Conservation (phyloP, 2,888 invertebrate species). For the Pammene aurita region DNA sequence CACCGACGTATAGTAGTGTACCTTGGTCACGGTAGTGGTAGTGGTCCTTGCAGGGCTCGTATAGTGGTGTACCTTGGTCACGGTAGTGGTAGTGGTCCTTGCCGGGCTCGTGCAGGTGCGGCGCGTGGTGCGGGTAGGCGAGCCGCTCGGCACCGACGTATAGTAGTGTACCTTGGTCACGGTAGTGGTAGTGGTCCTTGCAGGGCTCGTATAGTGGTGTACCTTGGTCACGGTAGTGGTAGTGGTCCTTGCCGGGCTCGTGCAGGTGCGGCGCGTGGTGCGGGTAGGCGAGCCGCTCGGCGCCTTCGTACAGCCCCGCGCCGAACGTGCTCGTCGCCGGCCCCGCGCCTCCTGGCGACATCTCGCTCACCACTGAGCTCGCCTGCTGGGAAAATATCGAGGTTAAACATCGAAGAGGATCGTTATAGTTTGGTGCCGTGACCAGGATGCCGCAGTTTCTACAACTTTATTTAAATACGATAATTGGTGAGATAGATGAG, state of each 20-base stretch:
- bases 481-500: too few species aligned
- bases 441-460: not conserved
- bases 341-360: conserved; percentile 44
- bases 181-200: conserved; percentile 66
- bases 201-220: conserved; percentile 43
- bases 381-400: conserved; percentile 26
- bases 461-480: not conserved
- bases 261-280: conserved; percentile 21
- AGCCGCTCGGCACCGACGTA: conserved; percentile 58
- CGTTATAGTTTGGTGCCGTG: conserved; percentile 19
- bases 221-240: conserved; percentile 70
- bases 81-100: conserved; percentile 67
- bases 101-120: conserved; percentile 45
- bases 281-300: conserved; percentile 49
- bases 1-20: conserved; percentile 57
- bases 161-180: conserved; percentile 61
- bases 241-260: conserved; percentile 57
- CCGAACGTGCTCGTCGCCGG: conserved; percentile 48
- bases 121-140: conserved; percentile 43
- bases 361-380: conserved; percentile 45
- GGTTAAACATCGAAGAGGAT: not conserved
- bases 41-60: conserved; percentile 55
- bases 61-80: conserved; percentile 58
- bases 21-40: conserved; percentile 71
- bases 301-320: conserved; percentile 60